Base-by-base conservation (phyloP, 2,888 invertebrate genomes). In the Bombylius discolor region DNA sequence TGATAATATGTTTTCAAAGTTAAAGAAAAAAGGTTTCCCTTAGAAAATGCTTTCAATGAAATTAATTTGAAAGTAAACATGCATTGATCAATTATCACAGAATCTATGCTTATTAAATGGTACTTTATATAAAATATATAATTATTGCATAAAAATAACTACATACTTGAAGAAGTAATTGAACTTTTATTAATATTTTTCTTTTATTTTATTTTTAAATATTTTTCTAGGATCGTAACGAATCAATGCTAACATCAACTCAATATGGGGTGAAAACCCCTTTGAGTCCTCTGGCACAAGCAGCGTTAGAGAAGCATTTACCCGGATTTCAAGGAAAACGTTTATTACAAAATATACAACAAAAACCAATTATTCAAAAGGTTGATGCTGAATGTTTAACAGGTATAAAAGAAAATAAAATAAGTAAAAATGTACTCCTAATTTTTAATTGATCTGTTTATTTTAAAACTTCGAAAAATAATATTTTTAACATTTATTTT, bases 241-340 rank as follows among this genome's bases (percentile, higher is more conserved):
- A 58, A 56, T 53, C 60, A 59, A 62, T 62, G 62, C 58, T 62
- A 53, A 53, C 59, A 45, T 58, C 60, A 48, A 55, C 62, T 56
- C 58, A 58, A 55, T 59, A 57, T 47, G 69, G 73, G 69, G 69
- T 67, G 62, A 67, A 69, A 64, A 67, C 65, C 63, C 71, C 74
- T 62, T 66, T 73, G 61, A 73, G 73, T 65, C 73, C 70, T 62
- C 68, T 71, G 56, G 73, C 73, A 54, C 74, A 72, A 67, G 73
- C 73, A 61, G 72, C 73, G 58, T 65, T 73, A 61, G 72, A 69
- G 61, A 73, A 74, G 62, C 74, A 73, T 65, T 64, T 73, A 60
- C 73, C 73, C 53, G 69, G 69, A 60, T 64, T 72, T 57, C 67
- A 70, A 56, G 58, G 70, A 45, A 69, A 68, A 57, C 68, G 71